Percentiles rank a stretch among this genome's conserved stretches.
Evolutionary conservation across 2,113 vertebrate genomes (phyloP).

Genomic region (Balaeniceps rex): DNA sequence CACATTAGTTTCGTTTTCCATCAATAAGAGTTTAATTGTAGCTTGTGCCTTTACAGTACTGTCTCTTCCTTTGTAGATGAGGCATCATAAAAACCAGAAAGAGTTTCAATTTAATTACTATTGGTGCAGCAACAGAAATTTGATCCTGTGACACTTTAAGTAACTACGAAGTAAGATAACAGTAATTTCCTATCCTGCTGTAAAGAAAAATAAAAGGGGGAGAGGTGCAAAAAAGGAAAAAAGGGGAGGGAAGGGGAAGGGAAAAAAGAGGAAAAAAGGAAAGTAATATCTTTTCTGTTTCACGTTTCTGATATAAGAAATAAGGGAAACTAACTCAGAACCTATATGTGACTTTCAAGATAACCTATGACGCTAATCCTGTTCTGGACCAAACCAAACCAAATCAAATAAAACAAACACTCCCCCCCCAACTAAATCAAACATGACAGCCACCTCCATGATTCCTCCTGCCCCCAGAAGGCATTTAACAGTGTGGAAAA

Average conservation of each 20-base stretch:
- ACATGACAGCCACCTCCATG: not conserved
- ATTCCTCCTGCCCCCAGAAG: not conserved
- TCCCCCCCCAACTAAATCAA: not conserved
- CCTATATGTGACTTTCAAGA: not conserved
- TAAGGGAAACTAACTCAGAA: not conserved
- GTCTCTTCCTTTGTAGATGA: not conserved
- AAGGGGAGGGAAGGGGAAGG: no score
- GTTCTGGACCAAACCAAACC: not conserved
- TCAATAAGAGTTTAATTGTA: not conserved
- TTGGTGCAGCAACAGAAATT: not conserved
- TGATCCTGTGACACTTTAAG: not conserved
- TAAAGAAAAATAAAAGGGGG: not conserved
- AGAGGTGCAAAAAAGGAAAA: not conserved
- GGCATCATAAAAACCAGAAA: not conserved
- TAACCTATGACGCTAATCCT: not conserved
- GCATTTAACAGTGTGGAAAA: not conserved
- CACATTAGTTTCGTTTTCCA: not conserved
- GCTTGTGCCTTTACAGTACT: not conserved
- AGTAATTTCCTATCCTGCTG: not conserved
- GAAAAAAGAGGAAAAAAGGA: not conserved
- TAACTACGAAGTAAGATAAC: not conserved
- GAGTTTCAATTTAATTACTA: not conserved
- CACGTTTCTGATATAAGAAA: not conserved
- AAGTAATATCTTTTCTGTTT: not conserved
- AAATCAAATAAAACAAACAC: not conserved